phyloP scores from a whole-genome alignment of 2,888 invertebrate genomes.

The Drosophila flavopinicola region DNA sequence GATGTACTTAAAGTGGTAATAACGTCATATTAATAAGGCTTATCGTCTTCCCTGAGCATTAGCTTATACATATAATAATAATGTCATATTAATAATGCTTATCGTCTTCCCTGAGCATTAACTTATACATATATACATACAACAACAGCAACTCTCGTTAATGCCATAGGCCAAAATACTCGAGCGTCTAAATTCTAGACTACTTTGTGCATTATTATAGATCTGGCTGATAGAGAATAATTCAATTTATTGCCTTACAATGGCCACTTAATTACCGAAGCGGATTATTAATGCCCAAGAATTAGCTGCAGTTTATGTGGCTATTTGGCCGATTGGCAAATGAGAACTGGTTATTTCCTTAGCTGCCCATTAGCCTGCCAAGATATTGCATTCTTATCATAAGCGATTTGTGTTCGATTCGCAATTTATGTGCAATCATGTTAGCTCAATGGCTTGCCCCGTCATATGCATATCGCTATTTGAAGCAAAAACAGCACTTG shows the following conservation, averaged over 20 bases:
- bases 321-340: slow-evolving; percentile 18
- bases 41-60: too few relatives aligned
- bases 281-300: slow-evolving; percentile 46
- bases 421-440: slow-evolving; percentile 50
- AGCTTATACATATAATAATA: too few relatives aligned
- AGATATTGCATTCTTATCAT: slow-evolving; percentile 45
- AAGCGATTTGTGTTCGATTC: slow-evolving; percentile 42
- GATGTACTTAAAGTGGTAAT: too few relatives aligned
- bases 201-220: slow-evolving; percentile 1
- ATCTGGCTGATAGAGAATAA: slow-evolving; percentile 20
- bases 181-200: not conserved
- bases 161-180: not conserved
- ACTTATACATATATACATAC: too few relatives aligned
- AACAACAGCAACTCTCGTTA: not conserved
- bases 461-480: slow-evolving; percentile 25
- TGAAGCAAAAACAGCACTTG: slow-evolving; percentile 22
- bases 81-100: too few relatives aligned
- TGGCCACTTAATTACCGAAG: slow-evolving; percentile 39
- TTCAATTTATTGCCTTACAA: slow-evolving; percentile 38
- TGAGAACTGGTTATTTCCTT: slow-evolving; percentile 34
- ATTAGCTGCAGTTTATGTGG: slow-evolving; percentile 38
- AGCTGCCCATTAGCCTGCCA: not conserved
- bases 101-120: too few relatives aligned
- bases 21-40: too few relatives aligned
- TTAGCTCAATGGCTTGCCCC: slow-evolving; percentile 19